Evolutionary conservation across 2,797 vertebrate species (phyloP), one percentile per base, ranked within the genome.

Genomic region (Pseudochaenichthys georgianus): DNA sequence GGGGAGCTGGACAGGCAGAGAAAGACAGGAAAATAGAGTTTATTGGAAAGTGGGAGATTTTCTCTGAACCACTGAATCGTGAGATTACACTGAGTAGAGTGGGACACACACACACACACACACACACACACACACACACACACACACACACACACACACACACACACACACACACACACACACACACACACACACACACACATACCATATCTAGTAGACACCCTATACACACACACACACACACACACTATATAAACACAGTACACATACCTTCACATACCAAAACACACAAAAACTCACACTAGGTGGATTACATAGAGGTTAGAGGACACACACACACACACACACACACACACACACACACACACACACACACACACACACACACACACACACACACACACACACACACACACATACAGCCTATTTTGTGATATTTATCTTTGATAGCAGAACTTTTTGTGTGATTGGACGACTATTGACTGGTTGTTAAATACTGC

Each of bases 31-130:
- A 85, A 90, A 87, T 65, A 68, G 75, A 88, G 84, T 93, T 94
- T 92, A 93, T 93, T 93, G 89, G 89, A 91, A 92, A 92, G 83
- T 82, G 75, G 80, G 89, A 94, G 93, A 94, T 95, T 94, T 93
- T 93, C 90, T 94, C 90, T 92, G 89, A 95, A 88, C 86, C 94
- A 95, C 84, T 94, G 94, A 93, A 79, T 94, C 91, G 88, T 95
- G 93, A 95, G 94, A 95, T 95, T 95, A 90, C 90, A 91, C 88
- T 86, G 88, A 85, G 85, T 87, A 80, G 87, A 85, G 80, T 82
- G 84, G 81, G 87, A 80, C 79, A 77, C 21, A 62, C 75, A 54
- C 64, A 71, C 72, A 67, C 51, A 46, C 63, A 48, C 23, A 57
- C 59, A 51, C 67, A 68, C 72, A 51, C 67, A 65, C 65, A 34